Percentiles rank a stretch among this genome's conserved stretches.
Evolutionary conservation across 2,797 vertebrate genomes (phyloP).

Genomic region (Anguilla pacifica): DNA sequence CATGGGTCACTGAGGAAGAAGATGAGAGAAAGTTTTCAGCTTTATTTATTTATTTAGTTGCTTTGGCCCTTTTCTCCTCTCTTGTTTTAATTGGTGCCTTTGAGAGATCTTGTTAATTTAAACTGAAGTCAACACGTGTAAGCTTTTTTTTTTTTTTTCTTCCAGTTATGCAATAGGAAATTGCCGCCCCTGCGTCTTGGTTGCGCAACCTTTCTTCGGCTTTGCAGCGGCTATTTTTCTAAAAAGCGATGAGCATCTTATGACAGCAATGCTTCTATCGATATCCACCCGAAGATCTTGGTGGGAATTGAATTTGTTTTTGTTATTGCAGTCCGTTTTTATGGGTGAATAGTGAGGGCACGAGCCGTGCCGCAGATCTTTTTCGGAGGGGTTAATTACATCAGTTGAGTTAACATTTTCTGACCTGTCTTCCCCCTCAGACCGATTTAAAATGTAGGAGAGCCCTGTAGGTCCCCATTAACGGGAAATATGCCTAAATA

Average conservation of each 20-base stretch:
- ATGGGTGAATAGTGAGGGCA: slow-evolving; percentile 14
- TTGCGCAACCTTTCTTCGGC: neutral
- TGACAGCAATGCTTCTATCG: neutral
- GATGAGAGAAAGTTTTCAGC: neutral
- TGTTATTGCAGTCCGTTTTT: neutral
- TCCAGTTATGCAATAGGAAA: slow-evolving; percentile 44
- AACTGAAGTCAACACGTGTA: slow-evolving; percentile 43
- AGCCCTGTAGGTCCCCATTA: slow-evolving; percentile 47
- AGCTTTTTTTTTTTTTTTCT: slow-evolving; percentile 52
- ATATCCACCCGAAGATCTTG: neutral
- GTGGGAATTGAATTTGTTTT: neutral
- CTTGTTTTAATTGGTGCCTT: slow-evolving; percentile 57
- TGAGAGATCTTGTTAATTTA: slow-evolving; percentile 55
- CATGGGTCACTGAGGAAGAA: slow-evolving; percentile 13
- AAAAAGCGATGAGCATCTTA: neutral
- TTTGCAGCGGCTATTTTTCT: neutral
- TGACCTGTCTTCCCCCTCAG: slow-evolving; percentile 58
- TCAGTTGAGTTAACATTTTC: slow-evolving; percentile 57
- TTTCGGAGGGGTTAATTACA: slow-evolving; percentile 58
- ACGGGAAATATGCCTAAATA: slow-evolving; percentile 37
- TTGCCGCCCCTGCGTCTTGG: slow-evolving; percentile 11
- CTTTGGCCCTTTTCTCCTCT: slow-evolving; percentile 46
- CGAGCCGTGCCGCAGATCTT: slow-evolving; percentile 5
- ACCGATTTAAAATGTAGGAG: slow-evolving; percentile 53
- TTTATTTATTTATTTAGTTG: slow-evolving; percentile 29